phyloP scores from a whole-genome alignment of 1,140 invertebrate genomes.

The Lysiphlebus fabarum region DNA sequence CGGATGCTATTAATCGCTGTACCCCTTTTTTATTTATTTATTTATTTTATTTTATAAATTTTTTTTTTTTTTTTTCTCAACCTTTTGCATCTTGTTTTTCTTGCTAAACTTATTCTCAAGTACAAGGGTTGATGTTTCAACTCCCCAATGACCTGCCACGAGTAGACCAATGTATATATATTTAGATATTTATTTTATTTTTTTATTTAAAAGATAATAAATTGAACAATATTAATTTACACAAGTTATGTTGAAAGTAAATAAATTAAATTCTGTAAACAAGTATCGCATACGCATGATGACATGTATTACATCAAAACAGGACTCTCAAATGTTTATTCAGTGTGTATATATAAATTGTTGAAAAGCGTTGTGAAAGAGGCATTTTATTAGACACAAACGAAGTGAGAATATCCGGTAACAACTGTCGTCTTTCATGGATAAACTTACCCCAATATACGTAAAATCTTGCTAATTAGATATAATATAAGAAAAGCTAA shows the following conservation, averaged over 20 bases:
- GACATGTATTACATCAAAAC: no score
- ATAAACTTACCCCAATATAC: slow-evolving; percentile 36
- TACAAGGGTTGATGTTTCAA: no score
- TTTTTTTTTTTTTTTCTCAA: neutral
- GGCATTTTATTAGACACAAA: slow-evolving; percentile 42
- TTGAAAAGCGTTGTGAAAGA: slow-evolving; percentile 22
- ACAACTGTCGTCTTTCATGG: slow-evolving; percentile 48
- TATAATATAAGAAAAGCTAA: slow-evolving; percentile 49
- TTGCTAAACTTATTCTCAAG: neutral
- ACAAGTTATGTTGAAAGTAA: no score
- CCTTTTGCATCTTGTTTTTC: neutral
- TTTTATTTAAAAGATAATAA: no score
- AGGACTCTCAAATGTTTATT: neutral
- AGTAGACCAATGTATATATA: no score
- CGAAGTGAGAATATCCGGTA: slow-evolving; percentile 40
- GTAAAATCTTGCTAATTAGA: slow-evolving; percentile 51
- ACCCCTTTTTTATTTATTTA: slow-evolving; percentile 33
- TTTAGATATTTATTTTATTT: no score
- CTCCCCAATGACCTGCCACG: no score
- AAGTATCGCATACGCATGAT: no score
- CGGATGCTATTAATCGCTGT: slow-evolving; percentile 40
- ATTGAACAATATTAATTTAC: no score
- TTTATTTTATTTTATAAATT: neutral
- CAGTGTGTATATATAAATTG: slow-evolving; percentile 8
- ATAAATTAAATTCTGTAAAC: no score